These are phyloP conservation scores for Gallinago stenura DNA, from an alignment of 2,797 vertebrate genomes.

Conservation along the genomic window DNA sequence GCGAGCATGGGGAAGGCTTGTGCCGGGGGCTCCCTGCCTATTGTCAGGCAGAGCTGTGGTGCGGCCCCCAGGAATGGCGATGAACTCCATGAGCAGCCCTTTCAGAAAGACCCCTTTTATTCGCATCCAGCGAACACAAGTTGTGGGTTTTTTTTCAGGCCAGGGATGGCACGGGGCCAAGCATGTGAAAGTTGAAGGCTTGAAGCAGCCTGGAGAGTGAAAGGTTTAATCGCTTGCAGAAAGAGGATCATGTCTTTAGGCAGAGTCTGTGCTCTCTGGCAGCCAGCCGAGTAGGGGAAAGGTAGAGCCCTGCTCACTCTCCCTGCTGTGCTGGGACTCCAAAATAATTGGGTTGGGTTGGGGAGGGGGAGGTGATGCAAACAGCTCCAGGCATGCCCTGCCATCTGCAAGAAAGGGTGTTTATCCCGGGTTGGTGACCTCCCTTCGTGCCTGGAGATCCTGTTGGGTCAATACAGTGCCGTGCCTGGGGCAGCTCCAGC, in stretches of 20 bases:
- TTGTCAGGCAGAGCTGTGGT: neutral
- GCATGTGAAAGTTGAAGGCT: constrained; percentile 76
- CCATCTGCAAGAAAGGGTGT: neutral
- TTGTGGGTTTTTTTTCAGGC: neutral
- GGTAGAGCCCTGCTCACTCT: constrained; percentile 46
- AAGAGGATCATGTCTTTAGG: constrained; percentile 35
- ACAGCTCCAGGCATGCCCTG: constrained; percentile 3
- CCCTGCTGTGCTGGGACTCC: neutral
- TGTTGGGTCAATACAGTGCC: neutral
- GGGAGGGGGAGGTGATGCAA: neutral
- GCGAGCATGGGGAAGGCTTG: neutral
- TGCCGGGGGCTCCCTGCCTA: neutral
- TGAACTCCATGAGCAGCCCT: neutral
- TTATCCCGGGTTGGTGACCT: constrained; percentile 6
- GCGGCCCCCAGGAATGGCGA: fast-evolving
- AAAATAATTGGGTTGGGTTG: constrained; percentile 17
- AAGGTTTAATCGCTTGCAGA: constrained; percentile 70
- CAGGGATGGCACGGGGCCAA: constrained; percentile 58
- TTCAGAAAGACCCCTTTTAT: constrained; percentile 64
- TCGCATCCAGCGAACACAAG: constrained; percentile 25
- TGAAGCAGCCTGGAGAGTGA: constrained; percentile 35
- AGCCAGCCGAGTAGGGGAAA: constrained; percentile 81
- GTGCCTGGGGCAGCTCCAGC: neutral
- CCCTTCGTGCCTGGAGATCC: neutral
- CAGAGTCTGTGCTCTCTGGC: constrained; percentile 69